Percentiles rank a stretch among this genome's conserved stretches.
Conservation (phyloP, 2,797 vertebrate genomes). For the Rhabdophis nuchalis region DNA sequence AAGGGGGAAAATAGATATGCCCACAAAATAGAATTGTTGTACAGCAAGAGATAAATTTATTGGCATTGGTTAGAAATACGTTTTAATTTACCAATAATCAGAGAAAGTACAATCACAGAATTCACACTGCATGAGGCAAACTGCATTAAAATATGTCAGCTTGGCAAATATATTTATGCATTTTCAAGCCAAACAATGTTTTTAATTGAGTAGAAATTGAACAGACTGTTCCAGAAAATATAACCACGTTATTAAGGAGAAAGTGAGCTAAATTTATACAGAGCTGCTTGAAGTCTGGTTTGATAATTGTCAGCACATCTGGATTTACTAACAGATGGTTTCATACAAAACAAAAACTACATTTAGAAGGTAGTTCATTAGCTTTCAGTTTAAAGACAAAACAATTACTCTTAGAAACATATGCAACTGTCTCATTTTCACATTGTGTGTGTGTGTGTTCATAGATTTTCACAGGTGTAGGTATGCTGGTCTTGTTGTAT, state of each 20-base stretch:
- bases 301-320: slow-evolving; percentile 36
- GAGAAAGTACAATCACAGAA: background rate
- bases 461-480: too few relatives aligned
- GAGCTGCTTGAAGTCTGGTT: slow-evolving; percentile 29
- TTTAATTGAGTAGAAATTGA: slow-evolving; percentile 27
- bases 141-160: background rate
- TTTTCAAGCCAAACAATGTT: background rate
- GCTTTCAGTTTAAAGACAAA: slow-evolving; percentile 19
- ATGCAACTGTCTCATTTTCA: too few relatives aligned
- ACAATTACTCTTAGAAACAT: too few relatives aligned
- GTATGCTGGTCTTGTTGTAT: too few relatives aligned
- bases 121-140: slow-evolving; percentile 1
- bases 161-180: background rate
- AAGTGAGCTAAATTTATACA: slow-evolving; percentile 14
- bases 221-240: slow-evolving; percentile 14
- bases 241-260: slow-evolving; percentile 34
- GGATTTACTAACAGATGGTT: slow-evolving; percentile 40
- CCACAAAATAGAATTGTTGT: background rate
- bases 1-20: background rate
- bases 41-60: background rate
- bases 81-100: background rate
- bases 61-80: background rate
- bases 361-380: slow-evolving; percentile 49
- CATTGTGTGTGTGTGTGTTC: too few relatives aligned
- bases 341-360: slow-evolving; percentile 8